These are phyloP conservation scores for Drosophila biarmipes DNA, from an alignment of 1,140 invertebrate genomes.

Conservation along the genomic window DNA sequence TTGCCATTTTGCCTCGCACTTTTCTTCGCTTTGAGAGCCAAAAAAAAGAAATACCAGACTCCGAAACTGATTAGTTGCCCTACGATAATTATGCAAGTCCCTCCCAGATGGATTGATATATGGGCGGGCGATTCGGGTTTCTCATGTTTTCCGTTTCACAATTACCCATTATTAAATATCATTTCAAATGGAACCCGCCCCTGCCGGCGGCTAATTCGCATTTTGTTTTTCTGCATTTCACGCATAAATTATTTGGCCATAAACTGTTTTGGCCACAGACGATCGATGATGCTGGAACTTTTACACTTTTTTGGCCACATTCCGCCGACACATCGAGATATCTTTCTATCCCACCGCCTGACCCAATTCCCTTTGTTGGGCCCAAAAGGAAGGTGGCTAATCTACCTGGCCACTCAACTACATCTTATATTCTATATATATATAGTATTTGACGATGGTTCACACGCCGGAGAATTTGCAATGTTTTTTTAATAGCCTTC, in stretches of 20 bases:
- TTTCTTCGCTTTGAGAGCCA: constrained; percentile 22
- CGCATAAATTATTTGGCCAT: constrained; percentile 69
- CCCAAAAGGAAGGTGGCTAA: constrained; percentile 42
- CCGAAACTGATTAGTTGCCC: constrained; percentile 26
- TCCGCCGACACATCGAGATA: constrained; percentile 18
- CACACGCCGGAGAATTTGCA: constrained; percentile 67
- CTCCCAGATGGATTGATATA: constrained; percentile 41
- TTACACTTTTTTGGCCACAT: constrained; percentile 31
- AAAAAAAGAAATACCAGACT: constrained; percentile 12
- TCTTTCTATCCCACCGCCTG: constrained; percentile 21
- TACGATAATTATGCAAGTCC: constrained; percentile 63
- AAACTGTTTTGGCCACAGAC: constrained; percentile 29
- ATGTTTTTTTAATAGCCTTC: constrained; percentile 65
- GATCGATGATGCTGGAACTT: constrained; percentile 71
- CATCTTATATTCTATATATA: too few relatives aligned
- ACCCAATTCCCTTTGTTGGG: constrained; percentile 24
- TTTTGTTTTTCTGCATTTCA: constrained; percentile 73
- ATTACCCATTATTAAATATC: constrained; percentile 78
- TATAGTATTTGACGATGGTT: constrained; percentile 18
- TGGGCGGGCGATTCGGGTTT: constrained; percentile 49
- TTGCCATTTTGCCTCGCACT: constrained; percentile 62
- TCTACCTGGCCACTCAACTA: constrained; percentile 11
- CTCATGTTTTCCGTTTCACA: constrained; percentile 69
- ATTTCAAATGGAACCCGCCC: constrained; percentile 65
- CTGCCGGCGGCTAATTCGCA: constrained; percentile 40